Evolutionary conservation across 2,113 vertebrate genomes (phyloP), one percentile per base, ranked within the genome.

Genomic region (Capricornis sumatraensis): DNA sequence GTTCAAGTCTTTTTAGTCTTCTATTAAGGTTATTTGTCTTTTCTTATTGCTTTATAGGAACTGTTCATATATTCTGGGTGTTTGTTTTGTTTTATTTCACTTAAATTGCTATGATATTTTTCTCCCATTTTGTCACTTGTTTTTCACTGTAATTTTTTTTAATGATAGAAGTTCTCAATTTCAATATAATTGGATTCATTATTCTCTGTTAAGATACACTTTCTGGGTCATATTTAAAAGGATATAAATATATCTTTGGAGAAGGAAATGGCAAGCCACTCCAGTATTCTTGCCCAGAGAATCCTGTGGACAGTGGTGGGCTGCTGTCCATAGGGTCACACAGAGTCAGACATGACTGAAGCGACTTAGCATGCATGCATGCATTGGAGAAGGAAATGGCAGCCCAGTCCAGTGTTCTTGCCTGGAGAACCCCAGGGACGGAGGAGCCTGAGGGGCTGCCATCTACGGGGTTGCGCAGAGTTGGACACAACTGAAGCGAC

Each of bases 391-490:
- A 67, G 64, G 17, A 71, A 71, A 36, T 36, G n/a, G 64, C 64
- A 71, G 4, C 4, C 8, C n/a, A 2, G n/a, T 71, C 17, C 9
- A 11, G 16, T 71, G n/a, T 71, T 71, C 33, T 71, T 71, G n/a
- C 64, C n/a, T 71, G 9, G 64, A 71, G 64, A 71, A 36, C 10
- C n/a, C 64, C 17, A 11, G 16, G 64, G n/a, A 71, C 17, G 0
- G 17, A 2, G 60, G 28, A 62, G 28, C 60, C 60, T 71, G 64
- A 17, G 36, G 17, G 9, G 64, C 64, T 71, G n/a, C 64, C 7
- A 0, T 71, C 64, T 36, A 5, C 21, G 9, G 64, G n/a, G 64
- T 71, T 1, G 0, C 1, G 0, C 64, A 36, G n/a, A 71, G 64
- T 71, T 33, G 17, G 64, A 21, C 33, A 71, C 0, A 0, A 71